These are phyloP conservation scores for Eupeodes luniger DNA, from an alignment of 2,888 invertebrate species.

Conservation along the genomic window DNA sequence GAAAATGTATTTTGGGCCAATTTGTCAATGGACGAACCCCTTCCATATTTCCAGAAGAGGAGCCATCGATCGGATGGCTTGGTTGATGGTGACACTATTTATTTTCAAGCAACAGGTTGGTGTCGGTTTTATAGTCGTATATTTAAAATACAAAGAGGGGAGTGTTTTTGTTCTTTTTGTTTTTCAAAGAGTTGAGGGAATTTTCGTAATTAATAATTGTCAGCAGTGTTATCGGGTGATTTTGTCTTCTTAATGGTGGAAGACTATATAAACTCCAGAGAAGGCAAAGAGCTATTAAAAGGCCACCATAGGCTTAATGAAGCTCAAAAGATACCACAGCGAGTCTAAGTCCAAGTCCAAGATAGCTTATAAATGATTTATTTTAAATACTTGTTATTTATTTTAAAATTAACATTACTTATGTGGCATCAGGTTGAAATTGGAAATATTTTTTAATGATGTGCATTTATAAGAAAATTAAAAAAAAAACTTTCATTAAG, in stretches of 20 bases:
- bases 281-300: slow-evolving; percentile 22
- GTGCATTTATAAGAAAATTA: no score
- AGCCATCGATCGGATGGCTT: not conserved
- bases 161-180: not conserved
- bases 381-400: no score
- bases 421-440: no score
- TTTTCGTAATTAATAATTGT: slow-evolving; percentile 43
- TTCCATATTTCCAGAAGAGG: not conserved
- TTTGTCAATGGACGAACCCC: slow-evolving; percentile 51
- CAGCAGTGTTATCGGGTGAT: slow-evolving; percentile 39
- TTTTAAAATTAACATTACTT: no score
- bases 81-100: slow-evolving; percentile 47
- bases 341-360: no score
- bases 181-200: slow-evolving; percentile 13
- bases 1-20: slow-evolving; percentile 46
- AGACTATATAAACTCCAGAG: not conserved
- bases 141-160: not conserved
- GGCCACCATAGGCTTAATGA: slow-evolving; percentile 6
- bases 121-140: not conserved
- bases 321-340: not conserved
- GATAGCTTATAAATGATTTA: no score
- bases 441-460: no score
- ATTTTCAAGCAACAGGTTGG: slow-evolving; percentile 65
- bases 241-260: slow-evolving; percentile 33
- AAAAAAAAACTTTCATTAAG: no score